Evolutionary conservation across 2,888 invertebrate species (phyloP), one percentile per base, ranked within the genome.

Genomic region (Dasysyrphus albostriatus): DNA sequence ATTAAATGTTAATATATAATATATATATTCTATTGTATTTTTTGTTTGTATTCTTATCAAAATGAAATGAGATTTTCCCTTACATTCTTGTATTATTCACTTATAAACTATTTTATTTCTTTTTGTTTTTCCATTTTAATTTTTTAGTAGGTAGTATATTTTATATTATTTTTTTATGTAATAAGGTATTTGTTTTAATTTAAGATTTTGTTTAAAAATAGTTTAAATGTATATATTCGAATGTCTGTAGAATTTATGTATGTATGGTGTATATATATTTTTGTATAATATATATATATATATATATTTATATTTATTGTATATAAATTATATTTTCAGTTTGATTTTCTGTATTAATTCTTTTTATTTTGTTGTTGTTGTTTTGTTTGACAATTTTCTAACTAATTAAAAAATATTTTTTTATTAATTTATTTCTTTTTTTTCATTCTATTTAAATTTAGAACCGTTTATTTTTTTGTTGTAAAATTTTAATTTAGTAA

Each of bases 1-100:
- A 85, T 82, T 84, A 79, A 63, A 76, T 67, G 76, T 80, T 75
- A 76, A 76, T 74, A 84, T 81, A 70, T 85, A 61, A n/a, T 90
- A 96, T 96, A 51, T 63, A 10, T 90, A 42, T 39, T 83, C 58
- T 70, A 72, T 79, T 47, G 19, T 47, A 80, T 16, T 83, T 59
- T 59, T 77, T 8, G 54, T 47, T 70, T 70, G 24, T n/a, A 49
- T 84, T 37, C 47, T 72, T 83, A 82, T 83, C 82, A 87, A 87
- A 83, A 87, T 79, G 87, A 87, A 87, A 75, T 84, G 83, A 88
- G 80, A 88, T 88, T 81, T 80, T 84, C 80, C 77, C 77, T 83
- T 88, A 88, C 59, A 84, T 77, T 77, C 69, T 77, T 83, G 51
- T 80, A 76, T 74, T 73, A 72, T 77, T 81, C 56, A 74, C 83